Evolutionary conservation across 1,140 invertebrate genomes (phyloP).

Genomic region (Drosophila aff.): DNA sequence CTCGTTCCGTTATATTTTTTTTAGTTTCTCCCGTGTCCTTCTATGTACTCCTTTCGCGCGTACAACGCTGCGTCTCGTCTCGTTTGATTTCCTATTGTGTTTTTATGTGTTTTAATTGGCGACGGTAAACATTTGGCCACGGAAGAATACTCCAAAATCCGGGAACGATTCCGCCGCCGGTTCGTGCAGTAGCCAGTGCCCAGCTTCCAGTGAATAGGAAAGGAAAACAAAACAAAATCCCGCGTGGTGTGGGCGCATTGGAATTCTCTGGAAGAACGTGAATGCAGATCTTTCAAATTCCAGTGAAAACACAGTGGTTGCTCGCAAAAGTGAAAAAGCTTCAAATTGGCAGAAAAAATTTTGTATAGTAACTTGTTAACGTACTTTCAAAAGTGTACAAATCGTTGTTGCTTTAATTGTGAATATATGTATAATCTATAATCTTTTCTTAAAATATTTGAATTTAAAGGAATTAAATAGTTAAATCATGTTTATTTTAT

Average conservation of each 20-base stretch:
- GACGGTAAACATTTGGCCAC: background rate
- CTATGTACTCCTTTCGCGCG: slow-evolving; percentile 24
- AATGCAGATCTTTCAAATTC: background rate
- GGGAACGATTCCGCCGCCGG: slow-evolving; percentile 3
- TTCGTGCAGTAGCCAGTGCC: background rate
- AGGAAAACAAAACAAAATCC: slow-evolving; percentile 11
- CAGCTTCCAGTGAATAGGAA: slow-evolving; percentile 5
- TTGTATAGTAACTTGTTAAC: background rate
- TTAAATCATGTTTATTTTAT: background rate
- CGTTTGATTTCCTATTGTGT: slow-evolving; percentile 25
- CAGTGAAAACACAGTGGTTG: slow-evolving; percentile 3
- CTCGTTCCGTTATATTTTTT: slow-evolving; percentile 32
- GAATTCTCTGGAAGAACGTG: slow-evolving; percentile 4
- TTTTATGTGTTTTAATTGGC: slow-evolving; percentile 1
- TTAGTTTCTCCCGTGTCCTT: slow-evolving; percentile 44
- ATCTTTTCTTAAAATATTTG: background rate
- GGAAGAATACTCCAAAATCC: background rate
- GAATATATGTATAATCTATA: no score
- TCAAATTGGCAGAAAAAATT: background rate
- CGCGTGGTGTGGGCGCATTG: background rate
- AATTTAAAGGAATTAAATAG: background rate
- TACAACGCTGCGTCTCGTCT: background rate
- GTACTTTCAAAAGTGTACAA: background rate
- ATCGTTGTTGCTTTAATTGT: background rate
- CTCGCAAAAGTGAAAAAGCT: slow-evolving; percentile 9